Percentiles rank a stretch among this genome's conserved stretches.
Evolutionary conservation across 2,888 invertebrate genomes (phyloP).

Genomic region (Lysandra coridon): DNA sequence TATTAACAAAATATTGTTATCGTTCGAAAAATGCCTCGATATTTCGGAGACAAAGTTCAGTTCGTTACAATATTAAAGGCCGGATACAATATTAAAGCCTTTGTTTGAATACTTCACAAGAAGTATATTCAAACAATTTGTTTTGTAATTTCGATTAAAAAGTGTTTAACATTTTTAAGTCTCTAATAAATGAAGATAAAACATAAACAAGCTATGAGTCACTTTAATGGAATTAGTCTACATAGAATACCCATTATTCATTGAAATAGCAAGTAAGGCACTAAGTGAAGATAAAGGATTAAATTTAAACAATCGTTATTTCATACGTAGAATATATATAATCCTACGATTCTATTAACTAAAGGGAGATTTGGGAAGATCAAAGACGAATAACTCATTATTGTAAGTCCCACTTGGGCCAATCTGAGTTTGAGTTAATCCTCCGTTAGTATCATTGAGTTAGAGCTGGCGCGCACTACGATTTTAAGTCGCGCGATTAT

Average conservation of each 20-base stretch:
- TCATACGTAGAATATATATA: too few species aligned
- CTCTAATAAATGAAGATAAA: too few species aligned
- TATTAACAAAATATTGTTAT: conserved; percentile 13
- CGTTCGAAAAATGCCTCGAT: not conserved
- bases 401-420: not conserved
- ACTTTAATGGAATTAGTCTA: too few species aligned
- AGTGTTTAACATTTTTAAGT: too few species aligned
- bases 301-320: too few species aligned
- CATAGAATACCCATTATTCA: too few species aligned
- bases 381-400: not conserved
- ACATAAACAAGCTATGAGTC: too few species aligned
- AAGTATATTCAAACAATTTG: not conserved
- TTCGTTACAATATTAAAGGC: not conserved
- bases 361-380: not conserved
- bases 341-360: not conserved
- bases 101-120: not conserved
- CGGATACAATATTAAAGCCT: not conserved
- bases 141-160: too few species aligned
- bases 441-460: not conserved
- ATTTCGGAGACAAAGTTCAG: conserved; percentile 1
- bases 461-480: too few species aligned
- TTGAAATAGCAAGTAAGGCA: too few species aligned
- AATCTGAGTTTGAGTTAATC: not conserved
- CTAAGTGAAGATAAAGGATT: too few species aligned
- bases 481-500: too few species aligned